These are phyloP conservation scores for Congeria kusceri DNA, from an alignment of 2,888 invertebrate species.

Conservation along the genomic window DNA sequence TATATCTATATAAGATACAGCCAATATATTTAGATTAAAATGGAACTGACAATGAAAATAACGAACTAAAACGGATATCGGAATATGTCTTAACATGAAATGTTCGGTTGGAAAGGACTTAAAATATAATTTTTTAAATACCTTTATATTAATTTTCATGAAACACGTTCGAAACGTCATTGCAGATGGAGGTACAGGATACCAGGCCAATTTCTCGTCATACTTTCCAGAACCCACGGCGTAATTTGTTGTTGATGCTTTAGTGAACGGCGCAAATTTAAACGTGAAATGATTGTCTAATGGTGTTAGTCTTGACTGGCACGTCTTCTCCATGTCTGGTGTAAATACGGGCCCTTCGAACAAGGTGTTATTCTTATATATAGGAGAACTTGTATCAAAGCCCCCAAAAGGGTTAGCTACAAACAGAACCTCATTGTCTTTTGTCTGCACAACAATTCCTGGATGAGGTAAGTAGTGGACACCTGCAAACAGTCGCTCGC, in stretches of 20 bases:
- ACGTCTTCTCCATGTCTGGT: neutral
- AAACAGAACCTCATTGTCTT: constrained; percentile 6
- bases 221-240: constrained; percentile 11
- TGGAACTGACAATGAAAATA: no score
- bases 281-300: neutral
- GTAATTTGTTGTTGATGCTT: neutral
- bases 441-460: neutral
- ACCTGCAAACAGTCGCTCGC: neutral
- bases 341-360: constrained; percentile 10
- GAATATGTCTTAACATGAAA: no score
- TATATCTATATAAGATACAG: no score
- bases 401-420: neutral
- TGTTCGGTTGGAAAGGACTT: no score
- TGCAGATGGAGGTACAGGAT: constrained; percentile 8
- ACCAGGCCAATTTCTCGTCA: constrained; percentile 19
- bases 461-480: constrained; percentile 5
- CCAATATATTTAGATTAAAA: no score
- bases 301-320: neutral
- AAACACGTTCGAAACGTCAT: constrained; percentile 15
- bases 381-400: neutral
- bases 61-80: no score
- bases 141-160: constrained; percentile 15
- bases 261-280: constrained; percentile 15
- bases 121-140: neutral
- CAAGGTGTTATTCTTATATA: neutral